These are phyloP conservation scores for Allolobophora icterica DNA, from an alignment of 2,888 invertebrate species.

Conservation along the genomic window DNA sequence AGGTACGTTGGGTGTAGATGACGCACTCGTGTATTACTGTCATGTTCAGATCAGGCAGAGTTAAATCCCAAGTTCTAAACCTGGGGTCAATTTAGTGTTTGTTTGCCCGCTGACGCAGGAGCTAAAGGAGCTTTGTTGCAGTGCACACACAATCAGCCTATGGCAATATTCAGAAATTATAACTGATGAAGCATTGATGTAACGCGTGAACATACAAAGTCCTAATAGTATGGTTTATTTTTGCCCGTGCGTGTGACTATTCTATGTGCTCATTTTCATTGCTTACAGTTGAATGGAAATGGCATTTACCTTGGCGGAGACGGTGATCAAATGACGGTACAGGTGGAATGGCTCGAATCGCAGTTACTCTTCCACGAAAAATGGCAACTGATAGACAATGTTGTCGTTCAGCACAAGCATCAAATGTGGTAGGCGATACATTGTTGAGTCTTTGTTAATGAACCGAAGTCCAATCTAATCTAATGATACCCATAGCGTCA, in stretches of 20 bases:
- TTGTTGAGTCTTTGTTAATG: neutral
- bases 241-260: neutral
- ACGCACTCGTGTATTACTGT: no score
- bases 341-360: slow-evolving; percentile 83
- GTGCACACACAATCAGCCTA: neutral
- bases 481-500: no score
- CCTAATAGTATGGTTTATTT: neutral
- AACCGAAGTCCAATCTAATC: no score
- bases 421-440: slow-evolving; percentile 76
- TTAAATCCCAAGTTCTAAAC: neutral
- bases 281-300: slow-evolving; percentile 13
- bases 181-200: neutral
- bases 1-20: no score
- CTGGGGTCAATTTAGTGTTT: neutral
- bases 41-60: no score
- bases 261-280: neutral
- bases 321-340: slow-evolving; percentile 74
- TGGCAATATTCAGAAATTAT: neutral
- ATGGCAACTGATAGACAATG: slow-evolving; percentile 83
- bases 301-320: slow-evolving; percentile 24
- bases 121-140: neutral
- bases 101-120: neutral
- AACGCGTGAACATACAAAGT: neutral
- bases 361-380: slow-evolving; percentile 81
- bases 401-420: slow-evolving; percentile 79